These are phyloP conservation scores for Lates japonicus DNA, from an alignment of 2,797 vertebrate species.

Conservation along the genomic window DNA sequence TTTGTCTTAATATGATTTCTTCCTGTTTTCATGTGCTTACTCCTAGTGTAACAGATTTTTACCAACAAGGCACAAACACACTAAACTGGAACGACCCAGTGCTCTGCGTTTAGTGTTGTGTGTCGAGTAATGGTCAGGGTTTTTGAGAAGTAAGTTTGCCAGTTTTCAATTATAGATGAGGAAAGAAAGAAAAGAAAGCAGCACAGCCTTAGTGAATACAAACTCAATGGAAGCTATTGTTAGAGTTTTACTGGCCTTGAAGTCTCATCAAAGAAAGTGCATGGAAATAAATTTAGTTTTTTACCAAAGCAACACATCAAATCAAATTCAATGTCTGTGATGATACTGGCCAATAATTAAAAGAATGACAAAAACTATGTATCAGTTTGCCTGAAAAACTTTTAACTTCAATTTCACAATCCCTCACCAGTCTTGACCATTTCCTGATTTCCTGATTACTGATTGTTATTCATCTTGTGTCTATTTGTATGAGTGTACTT, in stretches of 20 bases:
- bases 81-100: conserved; percentile 35
- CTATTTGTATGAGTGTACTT: not conserved
- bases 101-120: conserved; percentile 47
- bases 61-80: conserved; percentile 17
- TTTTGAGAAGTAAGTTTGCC: conserved; percentile 62
- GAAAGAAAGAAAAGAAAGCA: conserved; percentile 34
- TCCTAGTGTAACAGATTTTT: conserved; percentile 28
- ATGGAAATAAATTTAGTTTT: conserved; percentile 25
- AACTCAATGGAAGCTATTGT: conserved; percentile 54
- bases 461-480: not conserved
- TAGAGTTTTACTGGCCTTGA: conserved; percentile 44
- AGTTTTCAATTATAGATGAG: conserved; percentile 75
- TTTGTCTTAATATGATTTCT: conserved; percentile 11
- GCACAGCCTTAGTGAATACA: conserved; percentile 50
- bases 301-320: not conserved
- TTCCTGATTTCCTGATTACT: conserved; percentile 6
- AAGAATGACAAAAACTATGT: conserved; percentile 1
- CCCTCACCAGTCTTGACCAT: not conserved
- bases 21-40: not conserved
- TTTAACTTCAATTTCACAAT: not conserved
- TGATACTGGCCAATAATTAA: conserved; percentile 9
- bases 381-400: not conserved
- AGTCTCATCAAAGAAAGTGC: conserved; percentile 39
- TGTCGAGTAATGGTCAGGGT: conserved; percentile 41
- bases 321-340: conserved; percentile 3